phyloP scores from a whole-genome alignment of 2,113 vertebrate species.

The Cavia aperea region DNA sequence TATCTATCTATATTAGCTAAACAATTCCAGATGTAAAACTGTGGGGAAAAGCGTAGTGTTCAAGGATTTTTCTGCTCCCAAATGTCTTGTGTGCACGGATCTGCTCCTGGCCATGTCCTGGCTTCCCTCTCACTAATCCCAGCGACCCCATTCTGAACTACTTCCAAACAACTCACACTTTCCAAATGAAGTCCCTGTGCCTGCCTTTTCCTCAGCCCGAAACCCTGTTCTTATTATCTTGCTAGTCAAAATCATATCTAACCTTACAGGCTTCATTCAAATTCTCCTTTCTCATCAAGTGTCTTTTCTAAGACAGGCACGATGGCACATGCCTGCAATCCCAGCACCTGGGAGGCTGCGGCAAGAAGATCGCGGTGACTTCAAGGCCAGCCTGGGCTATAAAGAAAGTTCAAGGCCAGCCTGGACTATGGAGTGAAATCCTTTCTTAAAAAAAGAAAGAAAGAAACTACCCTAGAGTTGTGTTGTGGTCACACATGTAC shows the following conservation, averaged over 20 bases:
- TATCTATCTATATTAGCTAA: conserved; percentile 8
- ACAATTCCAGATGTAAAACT: conserved; percentile 44
- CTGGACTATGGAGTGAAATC: no score
- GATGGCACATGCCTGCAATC: not conserved
- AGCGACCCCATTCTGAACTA: conserved; percentile 18
- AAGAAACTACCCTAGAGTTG: not conserved
- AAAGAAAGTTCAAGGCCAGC: no score
- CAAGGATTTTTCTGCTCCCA: conserved; percentile 14
- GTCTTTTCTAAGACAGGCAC: not conserved
- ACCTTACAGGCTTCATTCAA: conserved; percentile 24
- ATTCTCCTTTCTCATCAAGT: not conserved
- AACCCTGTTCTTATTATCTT: conserved; percentile 2
- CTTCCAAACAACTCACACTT: conserved; percentile 40
- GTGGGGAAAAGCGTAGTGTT: not conserved
- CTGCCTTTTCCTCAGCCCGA: not conserved
- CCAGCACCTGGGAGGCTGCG: not conserved
- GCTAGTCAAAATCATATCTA: not conserved
- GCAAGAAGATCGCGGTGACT: not conserved
- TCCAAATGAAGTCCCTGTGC: conserved; percentile 25
- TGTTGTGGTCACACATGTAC: not conserved
- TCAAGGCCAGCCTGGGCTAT: no score
- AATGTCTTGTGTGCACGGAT: not conserved
- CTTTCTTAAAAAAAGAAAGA: not conserved
- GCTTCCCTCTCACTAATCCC: not conserved
- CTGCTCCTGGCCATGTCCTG: not conserved